Evolutionary conservation across 1,140 invertebrate genomes (phyloP).

Genomic region (Eriosoma lanigerum): DNA sequence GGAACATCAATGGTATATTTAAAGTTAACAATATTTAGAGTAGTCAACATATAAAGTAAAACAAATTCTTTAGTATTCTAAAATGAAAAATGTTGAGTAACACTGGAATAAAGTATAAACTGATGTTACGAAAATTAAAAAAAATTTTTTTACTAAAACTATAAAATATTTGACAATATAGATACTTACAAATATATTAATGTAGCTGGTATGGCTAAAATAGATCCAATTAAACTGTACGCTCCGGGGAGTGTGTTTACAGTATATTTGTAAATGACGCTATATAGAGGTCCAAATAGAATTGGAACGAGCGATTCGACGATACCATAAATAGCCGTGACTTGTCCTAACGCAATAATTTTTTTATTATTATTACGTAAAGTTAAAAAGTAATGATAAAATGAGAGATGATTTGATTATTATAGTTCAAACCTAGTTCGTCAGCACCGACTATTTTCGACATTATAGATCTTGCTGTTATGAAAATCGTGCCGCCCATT

Average conservation of each 20-base stretch:
- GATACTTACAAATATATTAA: conserved; percentile 73
- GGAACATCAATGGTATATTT: no score
- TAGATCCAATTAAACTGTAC: conserved; percentile 74
- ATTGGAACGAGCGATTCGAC: conserved; percentile 74
- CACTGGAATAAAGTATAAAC: no score
- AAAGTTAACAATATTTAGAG: no score
- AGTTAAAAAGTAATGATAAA: no score
- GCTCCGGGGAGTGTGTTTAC: conserved; percentile 73
- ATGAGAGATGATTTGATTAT: no score
- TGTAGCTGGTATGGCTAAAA: conserved; percentile 72
- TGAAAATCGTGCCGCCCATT: conserved; percentile 76
- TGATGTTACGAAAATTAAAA: no score
- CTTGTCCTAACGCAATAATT: conserved; percentile 65
- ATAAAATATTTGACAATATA: background rate
- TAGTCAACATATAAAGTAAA: no score
- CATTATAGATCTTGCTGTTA: conserved; percentile 75
- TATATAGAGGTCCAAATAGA: conserved; percentile 77
- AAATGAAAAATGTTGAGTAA: no score
- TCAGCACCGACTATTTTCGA: conserved; percentile 74
- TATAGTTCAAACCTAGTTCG: conserved; percentile 64
- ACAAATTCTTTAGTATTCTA: no score
- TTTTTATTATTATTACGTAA: background rate
- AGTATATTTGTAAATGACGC: conserved; percentile 70
- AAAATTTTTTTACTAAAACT: no score
- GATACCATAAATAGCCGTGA: conserved; percentile 74